Evolutionary conservation across 2,888 invertebrate genomes (phyloP).

Genomic region (Malacosoma neustria): DNA sequence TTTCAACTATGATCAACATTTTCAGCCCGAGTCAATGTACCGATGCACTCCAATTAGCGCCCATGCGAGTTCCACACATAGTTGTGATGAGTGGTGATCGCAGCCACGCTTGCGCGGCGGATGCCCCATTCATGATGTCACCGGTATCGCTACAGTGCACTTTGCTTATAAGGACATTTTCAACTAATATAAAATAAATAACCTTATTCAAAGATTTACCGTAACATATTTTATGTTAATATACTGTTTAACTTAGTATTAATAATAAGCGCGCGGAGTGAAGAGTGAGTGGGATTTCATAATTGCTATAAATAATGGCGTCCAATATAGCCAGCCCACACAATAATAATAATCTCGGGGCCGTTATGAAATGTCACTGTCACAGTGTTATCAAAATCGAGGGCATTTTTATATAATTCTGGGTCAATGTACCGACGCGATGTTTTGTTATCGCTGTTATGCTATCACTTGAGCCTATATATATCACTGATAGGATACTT

Average conservation of each 20-base stretch:
- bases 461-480: slow-evolving; percentile 60
- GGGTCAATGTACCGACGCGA: slow-evolving; percentile 69
- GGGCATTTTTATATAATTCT: slow-evolving; percentile 71
- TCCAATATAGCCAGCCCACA: slow-evolving; percentile 4
- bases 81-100: slow-evolving; percentile 8
- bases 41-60: slow-evolving; percentile 31
- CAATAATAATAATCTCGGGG: slow-evolving; percentile 30
- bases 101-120: not conserved
- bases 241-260: not conserved
- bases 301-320: not conserved
- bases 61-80: slow-evolving; percentile 13
- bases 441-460: slow-evolving; percentile 63
- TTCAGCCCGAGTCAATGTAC: slow-evolving; percentile 37
- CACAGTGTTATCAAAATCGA: slow-evolving; percentile 61
- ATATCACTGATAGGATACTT: slow-evolving; percentile 58
- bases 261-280: not conserved
- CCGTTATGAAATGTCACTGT: slow-evolving; percentile 64
- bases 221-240: too few species aligned
- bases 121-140: not conserved
- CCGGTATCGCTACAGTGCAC: not conserved
- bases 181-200: too few species aligned
- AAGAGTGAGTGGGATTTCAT: not conserved
- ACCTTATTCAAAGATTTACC: too few species aligned
- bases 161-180: too few species aligned
- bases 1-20: slow-evolving; percentile 24